A percentile compares a stretch with the other conserved stretches of the same genome.
phyloP scores from a whole-genome alignment of 2,797 vertebrate genomes.

The Cottoperca gobio region DNA sequence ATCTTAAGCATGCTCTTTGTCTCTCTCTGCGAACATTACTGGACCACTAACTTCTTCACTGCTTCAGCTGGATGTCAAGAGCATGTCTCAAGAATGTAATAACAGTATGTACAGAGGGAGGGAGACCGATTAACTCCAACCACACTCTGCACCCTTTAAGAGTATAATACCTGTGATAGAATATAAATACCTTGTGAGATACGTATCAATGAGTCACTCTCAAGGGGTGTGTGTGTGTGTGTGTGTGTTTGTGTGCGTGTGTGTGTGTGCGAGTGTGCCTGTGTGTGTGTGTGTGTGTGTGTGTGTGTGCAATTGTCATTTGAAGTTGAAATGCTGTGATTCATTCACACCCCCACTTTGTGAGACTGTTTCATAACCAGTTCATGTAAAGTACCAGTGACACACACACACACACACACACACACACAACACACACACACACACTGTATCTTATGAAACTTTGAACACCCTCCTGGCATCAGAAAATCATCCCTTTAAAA shows the following conservation, averaged over 20 bases:
- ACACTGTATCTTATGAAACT: slow-evolving; percentile 43
- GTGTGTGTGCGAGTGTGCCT: no score
- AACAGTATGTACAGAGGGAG: not conserved
- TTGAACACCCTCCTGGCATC: slow-evolving; percentile 40
- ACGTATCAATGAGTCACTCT: not conserved
- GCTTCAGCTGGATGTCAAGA: not conserved
- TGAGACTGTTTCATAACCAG: slow-evolving; percentile 56
- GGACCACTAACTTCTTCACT: not conserved
- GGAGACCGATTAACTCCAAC: not conserved
- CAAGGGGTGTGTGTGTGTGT: not conserved
- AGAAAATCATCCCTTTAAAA: slow-evolving; percentile 33
- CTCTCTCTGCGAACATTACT: not conserved
- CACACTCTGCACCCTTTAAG: not conserved
- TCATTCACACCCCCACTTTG: slow-evolving; percentile 55
- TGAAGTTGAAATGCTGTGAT: slow-evolving; percentile 44
- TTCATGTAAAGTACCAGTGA: slow-evolving; percentile 45
- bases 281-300: not conserved
- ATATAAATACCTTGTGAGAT: not conserved
- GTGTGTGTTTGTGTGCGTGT: no score
- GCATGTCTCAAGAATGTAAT: not conserved
- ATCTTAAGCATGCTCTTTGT: no score
- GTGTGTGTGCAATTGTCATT: slow-evolving; percentile 1
- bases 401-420: slow-evolving; percentile 27
- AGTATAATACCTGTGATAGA: not conserved
- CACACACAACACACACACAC: slow-evolving; percentile 24